phyloP scores from a whole-genome alignment of 2,797 vertebrate species.

The Zonotrichia albicollis region DNA sequence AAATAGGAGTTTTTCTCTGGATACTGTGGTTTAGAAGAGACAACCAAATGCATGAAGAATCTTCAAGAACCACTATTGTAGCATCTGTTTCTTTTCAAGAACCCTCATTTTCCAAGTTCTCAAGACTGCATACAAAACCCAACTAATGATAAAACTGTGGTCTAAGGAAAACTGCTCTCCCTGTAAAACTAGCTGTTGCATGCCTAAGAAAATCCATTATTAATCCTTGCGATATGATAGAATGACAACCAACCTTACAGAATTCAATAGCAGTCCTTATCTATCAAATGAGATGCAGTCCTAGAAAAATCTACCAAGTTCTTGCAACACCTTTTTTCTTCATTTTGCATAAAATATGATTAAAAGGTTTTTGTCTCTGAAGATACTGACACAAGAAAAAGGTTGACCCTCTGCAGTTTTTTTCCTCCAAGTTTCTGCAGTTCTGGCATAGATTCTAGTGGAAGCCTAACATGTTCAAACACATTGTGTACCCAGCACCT shows the following conservation, averaged over 20 bases:
- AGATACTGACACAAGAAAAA: slow-evolving; percentile 20
- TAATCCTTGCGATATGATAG: background rate
- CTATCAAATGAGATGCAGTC: background rate
- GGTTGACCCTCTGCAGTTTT: accelerated
- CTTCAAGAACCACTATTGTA: background rate
- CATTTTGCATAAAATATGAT: background rate
- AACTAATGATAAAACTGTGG: background rate
- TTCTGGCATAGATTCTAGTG: slow-evolving; percentile 10
- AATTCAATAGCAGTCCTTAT: background rate
- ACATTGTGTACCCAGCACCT: background rate
- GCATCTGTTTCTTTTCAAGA: background rate
- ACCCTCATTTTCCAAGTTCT: background rate
- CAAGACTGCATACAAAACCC: background rate
- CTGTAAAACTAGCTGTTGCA: background rate
- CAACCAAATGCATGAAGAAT: background rate
- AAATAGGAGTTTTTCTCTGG: background rate
- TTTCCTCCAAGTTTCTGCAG: background rate
- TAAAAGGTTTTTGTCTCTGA: background rate
- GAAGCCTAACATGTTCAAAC: slow-evolving; percentile 36
- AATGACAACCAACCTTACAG: background rate
- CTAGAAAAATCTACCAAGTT: background rate
- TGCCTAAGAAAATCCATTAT: background rate
- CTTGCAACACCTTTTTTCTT: background rate
- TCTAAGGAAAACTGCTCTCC: background rate
- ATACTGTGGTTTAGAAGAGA: background rate